Base-by-base conservation (phyloP, 2,797 vertebrate genomes). In the Gadopsis bispinosus region DNA sequence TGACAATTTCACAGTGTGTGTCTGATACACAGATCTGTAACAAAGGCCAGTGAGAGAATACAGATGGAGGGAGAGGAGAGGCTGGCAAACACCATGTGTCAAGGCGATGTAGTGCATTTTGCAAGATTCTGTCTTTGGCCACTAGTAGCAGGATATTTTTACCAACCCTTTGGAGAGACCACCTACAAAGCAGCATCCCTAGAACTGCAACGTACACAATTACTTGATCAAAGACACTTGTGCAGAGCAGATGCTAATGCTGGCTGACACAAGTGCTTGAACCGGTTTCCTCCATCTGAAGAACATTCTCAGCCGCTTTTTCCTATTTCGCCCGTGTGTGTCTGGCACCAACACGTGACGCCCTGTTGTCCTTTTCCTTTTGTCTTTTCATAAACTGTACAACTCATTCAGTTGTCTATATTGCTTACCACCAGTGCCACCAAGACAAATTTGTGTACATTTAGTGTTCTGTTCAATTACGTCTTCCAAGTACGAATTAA, bases 11-110 rank as follows among this genome's bases (percentile, higher is more conserved):
- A 43, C 47, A 55, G 22, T 22, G 16, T 31, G 71, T 33, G 50
- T 65, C 17, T 80, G 50, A 73, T 69, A 29, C 3, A 5, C 50
- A 39, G 37, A 70, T 76, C 59, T 72, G 37, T 33, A 22, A 83
- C 6, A 69, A 67, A 74, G 82, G 29, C 16, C n/a, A 43, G 17
- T 17, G 61, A 48, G 11, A 70, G 39, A 77, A 45, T 10, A 37
- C 16, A 75, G 56, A 77, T 17, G 9, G 43, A 83, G 29, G 45
- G 31, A 61, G 53, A 58, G 26, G 26, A 76, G 13, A 64, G 12
- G 50, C 41, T 12, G 43, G 51, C 3, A 66, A 50, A 63, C 47
- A 43, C 5, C 11, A 45, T 5, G 37, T 55, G 58, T 61, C 55
- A 4, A 50, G 45, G 29, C 64, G 60, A 77, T 60, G 17, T 26